These are phyloP conservation scores for Drosophila aldrichi DNA, from an alignment of 2,888 invertebrate genomes.

Conservation along the genomic window DNA sequence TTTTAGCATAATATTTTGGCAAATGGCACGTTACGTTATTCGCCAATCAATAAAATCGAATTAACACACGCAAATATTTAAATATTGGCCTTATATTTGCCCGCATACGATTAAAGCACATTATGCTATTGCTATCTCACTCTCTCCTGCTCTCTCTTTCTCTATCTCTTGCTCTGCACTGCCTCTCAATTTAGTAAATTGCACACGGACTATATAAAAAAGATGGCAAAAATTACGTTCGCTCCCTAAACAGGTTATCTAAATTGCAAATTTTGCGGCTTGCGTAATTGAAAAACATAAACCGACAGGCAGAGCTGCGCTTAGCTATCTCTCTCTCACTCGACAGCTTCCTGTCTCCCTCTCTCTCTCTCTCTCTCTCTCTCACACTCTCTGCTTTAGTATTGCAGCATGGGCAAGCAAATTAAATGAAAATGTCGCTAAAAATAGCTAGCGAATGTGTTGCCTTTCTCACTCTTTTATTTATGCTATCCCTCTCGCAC, in stretches of 20 bases:
- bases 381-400: constrained; percentile 52
- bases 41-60: constrained; percentile 14
- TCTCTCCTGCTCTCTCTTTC: not conserved
- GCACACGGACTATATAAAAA: constrained; percentile 33
- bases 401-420: constrained; percentile 73
- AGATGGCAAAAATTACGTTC: constrained; percentile 18
- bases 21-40: not conserved
- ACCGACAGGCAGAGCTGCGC: constrained; percentile 14
- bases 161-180: not conserved
- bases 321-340: not conserved
- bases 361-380: not conserved
- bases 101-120: constrained; percentile 11
- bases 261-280: constrained; percentile 75
- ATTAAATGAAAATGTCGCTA: constrained; percentile 75
- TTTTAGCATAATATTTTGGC: not conserved
- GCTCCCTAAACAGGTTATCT: constrained; percentile 57
- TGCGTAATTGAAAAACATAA: constrained; percentile 69
- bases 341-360: not conserved
- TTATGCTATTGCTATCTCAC: not conserved
- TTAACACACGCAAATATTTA: constrained; percentile 10
- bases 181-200: constrained; percentile 47
- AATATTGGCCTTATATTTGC: constrained; percentile 21
- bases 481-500: not conserved
- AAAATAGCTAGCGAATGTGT: constrained; percentile 67
- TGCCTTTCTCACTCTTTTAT: not conserved